Base-by-base conservation (phyloP, 2,888 invertebrate genomes). In the Eugnorisma glareosa region DNA sequence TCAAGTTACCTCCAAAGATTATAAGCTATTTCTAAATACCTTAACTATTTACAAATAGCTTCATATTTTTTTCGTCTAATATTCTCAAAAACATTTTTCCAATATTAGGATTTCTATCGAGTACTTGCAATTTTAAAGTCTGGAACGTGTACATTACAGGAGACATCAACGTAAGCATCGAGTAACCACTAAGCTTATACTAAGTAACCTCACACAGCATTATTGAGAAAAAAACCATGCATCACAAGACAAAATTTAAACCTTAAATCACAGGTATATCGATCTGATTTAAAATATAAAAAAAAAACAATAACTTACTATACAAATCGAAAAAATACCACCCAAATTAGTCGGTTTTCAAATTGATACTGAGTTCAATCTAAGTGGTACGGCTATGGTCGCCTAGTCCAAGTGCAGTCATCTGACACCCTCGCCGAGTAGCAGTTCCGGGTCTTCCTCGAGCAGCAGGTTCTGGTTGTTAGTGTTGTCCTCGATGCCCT, bases 241-340 rank as follows among this genome's bases (percentile, higher is more conserved):
- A 92, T 93, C 93, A 94, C 94, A 91, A 93, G 92, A 94, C 93
- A 93, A 90, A 94, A 93, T 94, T 94, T 92, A 91, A 93, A 93
- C 89, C 90, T 90, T 91, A 93, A 93, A 95, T 95, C 96, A 96
- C 96, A 95, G 95, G 93, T 93, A 91, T 91, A 91, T 90, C 91
- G 90, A 88, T 91, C 92, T 91, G 94, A 94, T 94, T 93, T 92
- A 92, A 90, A 92, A 94, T 93, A 93, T 92, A 92, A 91, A 92
- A 92, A 92, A 91, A 93, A 93, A 94, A 94, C 92, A 96, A 96
- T 95, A 96, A 96, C 95, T 96, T 95, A 96, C 94, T 96, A 94
- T 95, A 96, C 95, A 96, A 93, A 94, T 88, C 91, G 92, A 91
- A 93, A 93, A 91, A 89, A 92, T 92, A 95, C 94, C 95, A 95